A percentile compares a stretch with the other conserved stretches of the same genome.
These are phyloP conservation scores for Hymenopus coronatus DNA, from an alignment of 2,888 invertebrate species.

Conservation along the genomic window DNA sequence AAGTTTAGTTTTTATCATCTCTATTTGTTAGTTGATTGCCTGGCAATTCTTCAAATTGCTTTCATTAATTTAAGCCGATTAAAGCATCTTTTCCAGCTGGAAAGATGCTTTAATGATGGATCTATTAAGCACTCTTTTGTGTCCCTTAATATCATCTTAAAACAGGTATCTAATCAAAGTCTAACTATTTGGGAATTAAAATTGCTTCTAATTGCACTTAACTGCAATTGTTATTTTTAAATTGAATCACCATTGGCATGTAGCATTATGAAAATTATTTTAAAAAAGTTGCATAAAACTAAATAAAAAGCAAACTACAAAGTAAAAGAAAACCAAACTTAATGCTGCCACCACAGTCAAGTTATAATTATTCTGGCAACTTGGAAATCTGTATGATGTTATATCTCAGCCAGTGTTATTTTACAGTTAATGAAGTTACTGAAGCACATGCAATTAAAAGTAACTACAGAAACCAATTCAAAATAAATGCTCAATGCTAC, in stretches of 20 bases:
- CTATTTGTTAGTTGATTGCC: too few relatives aligned
- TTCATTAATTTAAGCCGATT: too few relatives aligned
- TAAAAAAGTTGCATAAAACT: neutral
- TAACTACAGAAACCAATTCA: neutral
- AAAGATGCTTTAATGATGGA: too few relatives aligned
- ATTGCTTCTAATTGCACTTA: neutral
- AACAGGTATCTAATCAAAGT: too few relatives aligned
- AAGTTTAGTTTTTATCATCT: too few relatives aligned
- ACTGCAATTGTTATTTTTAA: neutral
- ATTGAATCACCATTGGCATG: neutral
- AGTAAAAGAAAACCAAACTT: neutral
- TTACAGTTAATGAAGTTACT: neutral
- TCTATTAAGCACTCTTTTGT: too few relatives aligned
- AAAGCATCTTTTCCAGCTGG: too few relatives aligned
- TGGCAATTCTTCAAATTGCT: too few relatives aligned
- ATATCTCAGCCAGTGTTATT: neutral
- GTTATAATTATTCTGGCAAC: neutral
- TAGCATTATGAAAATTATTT: neutral
- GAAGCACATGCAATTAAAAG: neutral
- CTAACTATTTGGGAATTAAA: neutral
- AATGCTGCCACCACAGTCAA: neutral
- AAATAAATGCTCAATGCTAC: neutral
- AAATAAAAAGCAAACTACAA: neutral
- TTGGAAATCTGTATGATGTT: neutral
- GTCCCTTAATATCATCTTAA: too few relatives aligned